phyloP scores from a whole-genome alignment of 2,797 vertebrate genomes.

The Siniperca scherzeri region DNA sequence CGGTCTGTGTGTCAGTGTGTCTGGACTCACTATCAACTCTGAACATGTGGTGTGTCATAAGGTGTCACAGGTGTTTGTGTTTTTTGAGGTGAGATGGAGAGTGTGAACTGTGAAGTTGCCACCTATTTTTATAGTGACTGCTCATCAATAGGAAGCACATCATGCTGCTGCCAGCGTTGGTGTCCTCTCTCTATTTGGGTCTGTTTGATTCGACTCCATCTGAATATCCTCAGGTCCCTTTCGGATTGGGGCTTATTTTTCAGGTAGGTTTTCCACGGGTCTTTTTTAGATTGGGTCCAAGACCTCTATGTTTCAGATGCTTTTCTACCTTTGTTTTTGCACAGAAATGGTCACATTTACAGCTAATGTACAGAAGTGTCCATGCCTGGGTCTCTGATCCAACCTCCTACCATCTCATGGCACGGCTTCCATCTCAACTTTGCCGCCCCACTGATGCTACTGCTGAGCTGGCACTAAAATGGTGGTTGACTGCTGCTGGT shows the following conservation, averaged over 20 bases:
- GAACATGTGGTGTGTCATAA: background rate
- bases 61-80: constrained; percentile 1
- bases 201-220: background rate
- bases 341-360: too few relatives aligned
- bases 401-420: constrained; percentile 39
- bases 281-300: background rate
- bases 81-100: background rate
- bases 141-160: too few relatives aligned
- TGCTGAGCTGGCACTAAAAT: constrained; percentile 69
- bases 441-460: constrained; percentile 44
- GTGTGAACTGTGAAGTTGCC: background rate
- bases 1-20: background rate
- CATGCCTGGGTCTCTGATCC: constrained; percentile 39
- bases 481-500: constrained; percentile 52
- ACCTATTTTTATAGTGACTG: background rate
- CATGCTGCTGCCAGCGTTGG: background rate
- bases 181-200: background rate
- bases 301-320: background rate
- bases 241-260: background rate
- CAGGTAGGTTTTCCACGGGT: background rate
- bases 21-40: background rate
- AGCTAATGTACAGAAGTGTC: background rate
- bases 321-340: background rate
- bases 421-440: constrained; percentile 56
- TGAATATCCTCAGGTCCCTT: background rate